Base-by-base conservation (phyloP, 2,797 vertebrate species). In the Psittacula derbiana region DNA sequence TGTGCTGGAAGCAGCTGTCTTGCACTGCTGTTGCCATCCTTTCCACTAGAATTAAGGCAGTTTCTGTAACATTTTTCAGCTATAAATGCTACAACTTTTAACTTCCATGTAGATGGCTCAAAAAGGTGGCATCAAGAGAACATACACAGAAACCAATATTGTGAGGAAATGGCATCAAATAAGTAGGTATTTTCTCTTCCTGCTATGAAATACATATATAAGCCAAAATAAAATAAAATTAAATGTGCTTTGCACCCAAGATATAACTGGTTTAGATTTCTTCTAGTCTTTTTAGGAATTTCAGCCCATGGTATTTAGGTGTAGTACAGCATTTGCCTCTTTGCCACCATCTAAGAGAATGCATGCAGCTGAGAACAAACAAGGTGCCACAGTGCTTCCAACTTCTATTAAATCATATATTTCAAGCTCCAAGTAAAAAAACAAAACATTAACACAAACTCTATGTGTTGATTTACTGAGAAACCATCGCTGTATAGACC, bases 201-300 rank as follows among this genome's bases (percentile, higher is more conserved):
- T 75, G 57, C 53, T 46, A 62, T 92, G 93, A 95, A 97, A 96
- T 53, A 79, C 53, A 30, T 53, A 3, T 53, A 49, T 88, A 94
- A 96, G 95, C 23, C 55, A 25, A 96, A 43, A 60, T 47, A 92
- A 96, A 95, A 67, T 20, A 94, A 95, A 91, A 71, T 27, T 92
- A 97, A 96, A 97, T 66, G 33, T 82, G 92, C 73, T 96, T 95
- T 93, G 88, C 6, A 76, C 79, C 67, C 46, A 66, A 95, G 81
- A 92, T 93, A 53, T 95, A 86, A 93, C 92, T 50, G 86, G 64
- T 97, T 95, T 92, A 94, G 43, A 64, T 93, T 93, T 86, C 28
- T 80, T 86, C 85, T 84, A 57, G 25, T 85, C 90, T 86, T 96
- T 95, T 88, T 47, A 92, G 86, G 50, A 44, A 67, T 79, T 95